Evolutionary conservation across 2,113 vertebrate species (phyloP).

Genomic region (Urocynchramus pylzowi): DNA sequence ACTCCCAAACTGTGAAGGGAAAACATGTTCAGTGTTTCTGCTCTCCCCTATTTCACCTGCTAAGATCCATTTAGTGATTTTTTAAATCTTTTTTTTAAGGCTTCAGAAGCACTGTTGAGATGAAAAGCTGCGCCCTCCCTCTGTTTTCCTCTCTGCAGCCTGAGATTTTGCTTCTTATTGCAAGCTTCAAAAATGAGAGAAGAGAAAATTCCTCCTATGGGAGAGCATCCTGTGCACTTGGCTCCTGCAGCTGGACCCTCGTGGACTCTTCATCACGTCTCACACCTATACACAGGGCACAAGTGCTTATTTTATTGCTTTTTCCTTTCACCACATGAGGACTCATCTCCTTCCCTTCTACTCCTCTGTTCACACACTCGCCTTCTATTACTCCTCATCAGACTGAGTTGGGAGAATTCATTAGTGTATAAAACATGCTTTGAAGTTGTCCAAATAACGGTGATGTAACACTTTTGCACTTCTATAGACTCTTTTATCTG

Average conservation of each 20-base stretch:
- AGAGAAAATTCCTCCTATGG: background rate
- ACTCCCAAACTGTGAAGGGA: background rate
- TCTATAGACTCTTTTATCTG: slow-evolving; percentile 60
- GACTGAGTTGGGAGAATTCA: slow-evolving; percentile 18
- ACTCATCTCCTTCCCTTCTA: background rate
- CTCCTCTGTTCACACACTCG: background rate
- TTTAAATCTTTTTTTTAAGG: background rate
- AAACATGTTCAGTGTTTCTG: background rate
- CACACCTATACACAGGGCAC: background rate
- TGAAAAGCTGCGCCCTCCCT: background rate
- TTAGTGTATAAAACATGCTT: slow-evolving; percentile 38
- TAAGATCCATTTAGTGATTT: background rate
- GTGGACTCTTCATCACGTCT: background rate
- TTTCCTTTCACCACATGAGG: background rate
- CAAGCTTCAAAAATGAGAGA: background rate
- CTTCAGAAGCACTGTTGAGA: background rate
- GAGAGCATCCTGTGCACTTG: background rate
- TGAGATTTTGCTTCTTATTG: background rate
- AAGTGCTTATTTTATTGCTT: background rate
- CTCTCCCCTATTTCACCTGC: background rate
- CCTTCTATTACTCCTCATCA: background rate
- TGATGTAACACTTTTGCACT: slow-evolving; percentile 55
- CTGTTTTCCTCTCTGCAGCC: background rate
- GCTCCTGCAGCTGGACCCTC: background rate
- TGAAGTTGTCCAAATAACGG: slow-evolving; percentile 50